phyloP scores from a whole-genome alignment of 1,140 invertebrate species.

The Catajapyx aquilonaris region DNA sequence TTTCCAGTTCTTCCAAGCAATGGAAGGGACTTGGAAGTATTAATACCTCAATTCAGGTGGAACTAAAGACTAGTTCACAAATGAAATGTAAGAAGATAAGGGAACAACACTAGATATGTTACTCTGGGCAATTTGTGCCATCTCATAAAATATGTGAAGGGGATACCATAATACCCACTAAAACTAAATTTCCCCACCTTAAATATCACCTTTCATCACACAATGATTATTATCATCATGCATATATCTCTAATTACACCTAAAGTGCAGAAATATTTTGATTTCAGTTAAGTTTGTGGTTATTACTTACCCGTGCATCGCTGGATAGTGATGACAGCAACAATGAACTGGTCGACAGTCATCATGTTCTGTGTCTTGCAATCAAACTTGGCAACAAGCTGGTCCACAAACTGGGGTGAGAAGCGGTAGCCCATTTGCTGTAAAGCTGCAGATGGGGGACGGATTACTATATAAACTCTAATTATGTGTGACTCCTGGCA shows the following conservation, averaged over 20 bases:
- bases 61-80: not conserved
- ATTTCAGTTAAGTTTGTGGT: too few species aligned
- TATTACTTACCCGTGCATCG: slow-evolving; percentile 44
- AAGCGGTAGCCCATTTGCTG: slow-evolving; percentile 76
- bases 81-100: not conserved
- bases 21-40: not conserved
- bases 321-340: slow-evolving; percentile 67
- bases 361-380: slow-evolving; percentile 34
- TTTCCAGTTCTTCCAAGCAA: not conserved
- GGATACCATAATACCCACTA: too few species aligned
- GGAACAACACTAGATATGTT: too few species aligned
- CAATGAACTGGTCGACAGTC: slow-evolving; percentile 71
- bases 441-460: slow-evolving; percentile 33
- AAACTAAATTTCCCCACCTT: too few species aligned
- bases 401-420: slow-evolving; percentile 49
- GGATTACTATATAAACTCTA: too few species aligned
- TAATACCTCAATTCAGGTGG: not conserved
- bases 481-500: too few species aligned
- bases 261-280: too few species aligned
- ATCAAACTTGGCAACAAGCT: slow-evolving; percentile 45
- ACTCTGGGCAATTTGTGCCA: too few species aligned
- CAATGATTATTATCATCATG: too few species aligned
- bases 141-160: too few species aligned
- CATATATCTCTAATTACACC: too few species aligned
- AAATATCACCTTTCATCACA: too few species aligned